Evolutionary conservation across 2,888 invertebrate genomes (phyloP).

Genomic region (Drosophila quinaria): DNA sequence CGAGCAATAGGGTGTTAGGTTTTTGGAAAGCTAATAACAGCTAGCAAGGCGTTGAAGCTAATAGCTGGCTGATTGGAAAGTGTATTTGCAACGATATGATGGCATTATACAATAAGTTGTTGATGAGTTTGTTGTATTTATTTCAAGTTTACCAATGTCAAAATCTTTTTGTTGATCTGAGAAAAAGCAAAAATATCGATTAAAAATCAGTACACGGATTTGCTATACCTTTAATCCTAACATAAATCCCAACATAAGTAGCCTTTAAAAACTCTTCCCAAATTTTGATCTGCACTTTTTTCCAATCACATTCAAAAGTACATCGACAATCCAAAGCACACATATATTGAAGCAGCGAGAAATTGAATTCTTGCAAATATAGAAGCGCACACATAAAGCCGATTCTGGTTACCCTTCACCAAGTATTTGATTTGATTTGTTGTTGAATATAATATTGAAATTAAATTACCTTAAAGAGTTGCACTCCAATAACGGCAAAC

Average conservation of each 20-base stretch:
- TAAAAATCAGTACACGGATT: slow-evolving; percentile 8
- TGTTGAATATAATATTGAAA: slow-evolving; percentile 60
- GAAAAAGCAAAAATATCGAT: slow-evolving; percentile 35
- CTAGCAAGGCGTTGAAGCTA: slow-evolving; percentile 43
- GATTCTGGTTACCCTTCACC: slow-evolving; percentile 66
- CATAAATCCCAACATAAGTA: not conserved
- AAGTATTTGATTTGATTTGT: slow-evolving; percentile 39
- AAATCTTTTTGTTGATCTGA: slow-evolving; percentile 31
- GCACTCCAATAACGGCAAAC: slow-evolving; percentile 99
- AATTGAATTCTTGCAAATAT: slow-evolving; percentile 35
- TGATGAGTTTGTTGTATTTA: slow-evolving; percentile 27
- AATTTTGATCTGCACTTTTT: slow-evolving; percentile 9
- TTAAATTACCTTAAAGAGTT: slow-evolving; percentile 94
- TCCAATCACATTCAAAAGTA: slow-evolving; percentile 28
- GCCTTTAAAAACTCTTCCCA: not conserved
- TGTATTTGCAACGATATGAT: slow-evolving; percentile 34
- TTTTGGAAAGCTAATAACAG: slow-evolving; percentile 31
- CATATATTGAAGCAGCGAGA: slow-evolving; percentile 58
- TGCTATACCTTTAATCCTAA: slow-evolving; percentile 11
- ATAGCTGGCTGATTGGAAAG: slow-evolving; percentile 27
- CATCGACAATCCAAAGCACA: slow-evolving; percentile 69
- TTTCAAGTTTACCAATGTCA: slow-evolving; percentile 40
- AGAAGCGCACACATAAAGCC: slow-evolving; percentile 75
- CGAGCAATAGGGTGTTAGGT: slow-evolving; percentile 21
- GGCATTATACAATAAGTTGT: slow-evolving; percentile 15